phyloP scores from a whole-genome alignment of 2,113 vertebrate species.

The Lagopus leucura region DNA sequence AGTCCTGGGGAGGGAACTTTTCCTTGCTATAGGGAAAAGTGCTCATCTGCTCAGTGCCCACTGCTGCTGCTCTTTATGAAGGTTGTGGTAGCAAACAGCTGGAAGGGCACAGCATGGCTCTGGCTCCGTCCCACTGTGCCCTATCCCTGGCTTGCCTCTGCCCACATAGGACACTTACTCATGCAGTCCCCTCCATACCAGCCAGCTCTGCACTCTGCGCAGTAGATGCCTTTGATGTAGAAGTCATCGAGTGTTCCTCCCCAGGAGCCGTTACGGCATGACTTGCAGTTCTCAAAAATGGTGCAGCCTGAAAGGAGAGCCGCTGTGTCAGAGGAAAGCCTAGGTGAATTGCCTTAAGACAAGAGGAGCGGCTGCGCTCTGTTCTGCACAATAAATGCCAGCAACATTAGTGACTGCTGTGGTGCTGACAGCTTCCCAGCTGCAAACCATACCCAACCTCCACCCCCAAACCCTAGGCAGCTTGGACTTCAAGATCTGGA shows the following conservation, averaged over 20 bases:
- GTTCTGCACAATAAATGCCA: neutral
- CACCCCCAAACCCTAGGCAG: neutral
- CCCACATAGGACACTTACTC: conserved; percentile 81
- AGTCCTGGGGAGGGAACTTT: neutral
- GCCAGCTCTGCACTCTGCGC: conserved; percentile 91
- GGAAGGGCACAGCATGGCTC: neutral
- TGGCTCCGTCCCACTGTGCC: neutral
- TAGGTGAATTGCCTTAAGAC: neutral
- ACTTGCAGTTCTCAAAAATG: conserved; percentile 98
- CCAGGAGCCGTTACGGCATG: conserved; percentile 96
- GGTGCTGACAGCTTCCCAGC: neutral
- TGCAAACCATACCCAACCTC: neutral
- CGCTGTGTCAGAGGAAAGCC: neutral
- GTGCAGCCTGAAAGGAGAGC: conserved; percentile 81
- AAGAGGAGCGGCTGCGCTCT: neutral
- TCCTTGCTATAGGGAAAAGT: neutral
- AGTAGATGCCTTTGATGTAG: conserved; percentile 92
- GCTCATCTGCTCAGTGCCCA: neutral
- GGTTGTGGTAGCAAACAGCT: neutral
- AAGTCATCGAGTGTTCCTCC: conserved; percentile 90
- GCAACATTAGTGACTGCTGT: fast-evolving
- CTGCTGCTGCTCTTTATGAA: neutral
- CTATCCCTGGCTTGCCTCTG: neutral
- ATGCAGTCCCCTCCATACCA: conserved; percentile 98
- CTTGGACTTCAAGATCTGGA: neutral